Base-by-base conservation (phyloP, 1,140 invertebrate genomes). In the Aleiodes sp. region DNA sequence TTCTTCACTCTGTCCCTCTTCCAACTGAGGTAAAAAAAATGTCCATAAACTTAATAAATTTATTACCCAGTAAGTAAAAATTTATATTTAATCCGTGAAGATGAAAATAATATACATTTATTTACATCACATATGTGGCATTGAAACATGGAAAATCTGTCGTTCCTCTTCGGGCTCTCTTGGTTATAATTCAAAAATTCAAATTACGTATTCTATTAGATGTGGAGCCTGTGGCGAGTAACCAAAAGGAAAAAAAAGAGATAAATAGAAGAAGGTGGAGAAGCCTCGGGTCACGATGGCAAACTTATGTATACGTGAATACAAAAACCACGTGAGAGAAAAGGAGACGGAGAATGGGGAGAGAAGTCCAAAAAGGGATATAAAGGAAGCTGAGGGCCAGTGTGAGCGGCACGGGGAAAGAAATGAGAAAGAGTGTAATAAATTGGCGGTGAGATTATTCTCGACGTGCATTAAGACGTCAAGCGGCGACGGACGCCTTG, bases 391-490 rank as follows among this genome's bases (percentile, higher is more conserved):
- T 64, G 64, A 21, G 60, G 26, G 67, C 24, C 29, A 7, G 71
- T 65, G 56, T 61, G 69, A 62, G 68, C 63, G 65, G 62, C 33
- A 68, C 41, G 66, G 73, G 71, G 72, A 72, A 70, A 70, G 64
- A 64, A 86, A 86, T 83, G 83, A 86, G 84, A 86, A 85, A 85
- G 82, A 84, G 82, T 82, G 82, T 85, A 85, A 86, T 86, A 86
- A 86, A 86, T 86, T 86, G 84, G 83, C 79, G 82, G 82, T 82
- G 79, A 85, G 84, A 86, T 85, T 86, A 86, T 86, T 84, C 84
- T 78, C 82, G 84, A 85, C 84, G 81, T 86, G 83, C 83, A 86
- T 86, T 86, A 86, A 86, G 84, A 86, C 84, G 84, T 86, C 84
- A 85, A 86, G 84, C 84, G 77, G 84, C 83, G 84, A 80, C 81